Conservation (phyloP, 2,113 vertebrate genomes). For the Bubo scandiacus region DNA sequence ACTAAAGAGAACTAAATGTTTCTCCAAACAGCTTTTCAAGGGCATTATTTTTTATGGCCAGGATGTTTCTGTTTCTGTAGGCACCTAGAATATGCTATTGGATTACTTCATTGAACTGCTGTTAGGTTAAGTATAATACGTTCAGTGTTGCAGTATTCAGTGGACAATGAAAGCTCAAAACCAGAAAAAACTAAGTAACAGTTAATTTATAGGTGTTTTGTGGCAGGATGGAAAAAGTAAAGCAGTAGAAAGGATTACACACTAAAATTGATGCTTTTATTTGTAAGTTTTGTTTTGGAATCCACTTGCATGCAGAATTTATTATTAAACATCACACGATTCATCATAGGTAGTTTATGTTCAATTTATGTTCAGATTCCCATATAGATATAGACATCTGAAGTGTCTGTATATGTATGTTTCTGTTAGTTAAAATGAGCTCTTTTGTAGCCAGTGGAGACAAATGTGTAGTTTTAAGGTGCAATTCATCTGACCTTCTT, state of each 20-base stretch:
- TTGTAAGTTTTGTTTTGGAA: not conserved
- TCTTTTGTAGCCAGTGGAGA: not conserved
- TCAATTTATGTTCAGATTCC: not conserved
- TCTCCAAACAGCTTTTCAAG: conserved; percentile 51
- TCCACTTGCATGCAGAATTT: not conserved
- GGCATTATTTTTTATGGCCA: conserved; percentile 62
- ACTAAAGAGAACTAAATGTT: conserved; percentile 47
- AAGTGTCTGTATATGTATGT: not conserved
- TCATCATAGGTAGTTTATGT: not conserved
- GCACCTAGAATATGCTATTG: conserved; percentile 23
- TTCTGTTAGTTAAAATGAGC: not conserved
- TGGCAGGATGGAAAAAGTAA: not conserved
- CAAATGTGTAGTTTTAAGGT: not conserved
- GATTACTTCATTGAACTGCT: conserved; percentile 5
- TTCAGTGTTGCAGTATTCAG: not conserved
- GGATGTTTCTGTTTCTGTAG: conserved; percentile 57
- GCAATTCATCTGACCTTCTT: not conserved
- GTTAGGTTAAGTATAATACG: not conserved
- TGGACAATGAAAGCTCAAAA: conserved; percentile 3
- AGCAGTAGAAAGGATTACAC: not conserved
- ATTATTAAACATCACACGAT: not conserved
- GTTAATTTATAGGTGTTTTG: not conserved
- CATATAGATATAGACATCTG: not conserved
- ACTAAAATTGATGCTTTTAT: not conserved
- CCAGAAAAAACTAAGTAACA: not conserved